Evolutionary conservation across 2,797 vertebrate species (phyloP).

Genomic region (Cossypha caffra): DNA sequence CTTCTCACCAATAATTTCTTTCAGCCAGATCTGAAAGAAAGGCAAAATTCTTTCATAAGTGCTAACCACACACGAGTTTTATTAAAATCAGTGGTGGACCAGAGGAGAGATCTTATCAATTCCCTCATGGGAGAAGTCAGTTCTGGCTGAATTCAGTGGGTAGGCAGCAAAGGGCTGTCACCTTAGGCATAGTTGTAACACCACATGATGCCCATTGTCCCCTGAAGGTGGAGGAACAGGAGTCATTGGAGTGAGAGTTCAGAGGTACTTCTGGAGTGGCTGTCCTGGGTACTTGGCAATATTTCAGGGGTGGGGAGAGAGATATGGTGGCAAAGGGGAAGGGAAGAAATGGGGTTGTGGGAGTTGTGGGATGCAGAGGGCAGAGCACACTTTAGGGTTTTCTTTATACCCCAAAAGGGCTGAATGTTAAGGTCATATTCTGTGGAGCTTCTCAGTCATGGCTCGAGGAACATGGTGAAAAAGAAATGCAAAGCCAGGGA

Average conservation of each 20-base stretch:
- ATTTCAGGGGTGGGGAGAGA: not conserved
- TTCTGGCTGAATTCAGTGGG: not conserved
- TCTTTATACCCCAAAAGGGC: not conserved
- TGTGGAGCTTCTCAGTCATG: not conserved
- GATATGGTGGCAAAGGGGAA: not conserved
- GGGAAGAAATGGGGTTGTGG: not conserved
- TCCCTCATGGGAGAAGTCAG: not conserved
- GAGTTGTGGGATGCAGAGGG: not conserved
- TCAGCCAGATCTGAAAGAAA: not conserved
- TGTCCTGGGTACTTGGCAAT: not conserved
- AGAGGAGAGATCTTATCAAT: not conserved
- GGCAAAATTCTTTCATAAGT: not conserved
- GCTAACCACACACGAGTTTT: not conserved
- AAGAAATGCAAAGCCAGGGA: not conserved
- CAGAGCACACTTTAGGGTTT: not conserved
- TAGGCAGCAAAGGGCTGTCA: not conserved
- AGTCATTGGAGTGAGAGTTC: not conserved
- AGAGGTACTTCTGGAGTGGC: not conserved
- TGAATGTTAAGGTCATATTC: not conserved
- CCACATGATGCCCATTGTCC: fast-evolving
- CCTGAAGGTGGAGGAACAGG: not conserved
- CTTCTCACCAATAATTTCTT: slow-evolving; percentile 16
- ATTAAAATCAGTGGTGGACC: not conserved
- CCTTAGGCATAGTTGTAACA: not conserved
- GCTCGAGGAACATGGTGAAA: not conserved